A percentile compares a stretch with the other conserved stretches of the same genome.
Conservation (phyloP, 2,113 vertebrate genomes). For the Leptosomus discolor region DNA sequence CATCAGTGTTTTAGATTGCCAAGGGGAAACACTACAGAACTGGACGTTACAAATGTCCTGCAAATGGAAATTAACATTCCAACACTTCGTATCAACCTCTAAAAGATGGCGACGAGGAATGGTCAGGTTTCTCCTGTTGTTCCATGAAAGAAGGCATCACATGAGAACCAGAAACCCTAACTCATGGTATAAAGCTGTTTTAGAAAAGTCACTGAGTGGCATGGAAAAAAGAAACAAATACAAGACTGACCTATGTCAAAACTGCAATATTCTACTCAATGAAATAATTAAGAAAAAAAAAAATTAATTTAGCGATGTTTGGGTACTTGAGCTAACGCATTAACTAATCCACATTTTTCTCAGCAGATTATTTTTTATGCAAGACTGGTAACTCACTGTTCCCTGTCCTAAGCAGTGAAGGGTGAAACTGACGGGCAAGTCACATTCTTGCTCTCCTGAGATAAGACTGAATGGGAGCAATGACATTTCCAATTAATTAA, state of each 20-base stretch:
- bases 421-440: background rate
- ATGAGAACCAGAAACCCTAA: background rate
- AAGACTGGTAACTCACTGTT: background rate
- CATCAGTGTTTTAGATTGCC: background rate
- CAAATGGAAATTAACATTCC: background rate
- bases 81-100: background rate
- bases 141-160: background rate
- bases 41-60: background rate
- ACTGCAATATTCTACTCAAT: background rate
- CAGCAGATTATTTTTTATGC: background rate
- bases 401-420: background rate
- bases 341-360: background rate
- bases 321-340: background rate
- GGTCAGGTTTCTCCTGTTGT: background rate
- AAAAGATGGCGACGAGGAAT: background rate
- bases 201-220: background rate
- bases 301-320: background rate
- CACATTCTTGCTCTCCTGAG: background rate
- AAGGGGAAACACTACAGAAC: background rate
- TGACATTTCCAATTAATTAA: background rate
- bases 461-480: background rate
- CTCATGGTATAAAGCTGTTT: background rate
- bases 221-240: background rate
- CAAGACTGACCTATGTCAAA: background rate
- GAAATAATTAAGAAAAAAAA: background rate